Evolutionary conservation across 2,113 vertebrate species (phyloP), one percentile per base, ranked within the genome.

Genomic region (Damaliscus lunatus): DNA sequence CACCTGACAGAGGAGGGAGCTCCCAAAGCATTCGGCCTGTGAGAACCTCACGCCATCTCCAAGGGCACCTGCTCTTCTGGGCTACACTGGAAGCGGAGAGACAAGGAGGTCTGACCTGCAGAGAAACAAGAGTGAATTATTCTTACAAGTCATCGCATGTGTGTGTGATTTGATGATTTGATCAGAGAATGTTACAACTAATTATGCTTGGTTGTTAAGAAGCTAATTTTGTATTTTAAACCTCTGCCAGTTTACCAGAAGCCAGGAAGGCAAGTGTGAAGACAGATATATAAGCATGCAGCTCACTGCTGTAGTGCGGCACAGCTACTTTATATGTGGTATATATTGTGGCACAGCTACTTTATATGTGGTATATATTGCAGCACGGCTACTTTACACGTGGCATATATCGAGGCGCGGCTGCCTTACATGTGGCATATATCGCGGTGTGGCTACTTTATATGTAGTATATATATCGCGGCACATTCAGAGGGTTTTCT

Each of bases 151-250:
- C 81, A 92, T 50, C 89, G n/a, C 1, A 0, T 48, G 64, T 14
- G 1, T 88, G 95, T 8, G 7, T 93, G 31, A n/a, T 96, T 91
- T 97, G 91, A 81, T 64, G 40, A 96, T 91, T 96, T 97, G 93
- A 80, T 87, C 81, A 64, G 46, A 74, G 60, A 67, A 46, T 97
- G 98, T 98, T 93, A 92, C 84, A 97, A 67, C 31, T 96, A 98
- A 98, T 98, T 88, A 62, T 17, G 88, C 64, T 87, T 96, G 0
- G 0, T 29, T 93, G 16, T 97, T 97, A 85, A 93, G 92, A 97
- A 96, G 83, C 43, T 97, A 90, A 97, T 92, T 98, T 97, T 90
- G 89, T 67, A 92, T 97, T 96, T 93, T 91, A 93, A 95, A 71
- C 15, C 43, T 91, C 88, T 95, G 82, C 82, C 81, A 97, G 71